A percentile compares a stretch with the other conserved stretches of the same genome.
Conservation (phyloP, 2,888 invertebrate genomes). For the Anorthoa munda region DNA sequence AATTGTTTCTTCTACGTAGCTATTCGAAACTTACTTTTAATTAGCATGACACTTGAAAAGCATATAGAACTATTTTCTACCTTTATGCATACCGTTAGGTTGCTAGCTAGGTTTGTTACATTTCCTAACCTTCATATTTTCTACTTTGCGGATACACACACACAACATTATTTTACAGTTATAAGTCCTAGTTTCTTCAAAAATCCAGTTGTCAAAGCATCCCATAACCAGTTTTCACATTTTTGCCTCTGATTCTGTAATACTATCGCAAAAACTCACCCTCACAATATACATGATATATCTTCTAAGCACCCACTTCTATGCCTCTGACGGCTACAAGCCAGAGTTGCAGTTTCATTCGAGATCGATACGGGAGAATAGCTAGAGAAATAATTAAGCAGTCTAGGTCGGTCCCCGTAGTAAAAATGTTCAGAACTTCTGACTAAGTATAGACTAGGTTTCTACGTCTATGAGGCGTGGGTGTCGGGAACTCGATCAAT, state of each 20-base stretch:
- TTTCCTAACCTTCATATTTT: no score
- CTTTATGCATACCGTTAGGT: no score
- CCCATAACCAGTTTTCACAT: neutral
- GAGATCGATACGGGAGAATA: constrained; percentile 29
- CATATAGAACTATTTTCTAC: no score
- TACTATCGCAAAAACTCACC: neutral
- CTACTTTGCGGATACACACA: neutral
- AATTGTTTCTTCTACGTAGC: no score
- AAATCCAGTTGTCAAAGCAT: neutral
- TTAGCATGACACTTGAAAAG: no score
- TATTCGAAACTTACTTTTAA: no score
- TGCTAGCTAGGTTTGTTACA: no score
- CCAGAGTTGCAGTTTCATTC: constrained; percentile 14
- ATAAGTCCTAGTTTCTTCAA: neutral
- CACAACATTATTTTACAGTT: neutral
- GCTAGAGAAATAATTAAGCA: constrained; percentile 44
- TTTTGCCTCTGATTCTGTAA: neutral
- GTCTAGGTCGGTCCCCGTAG: constrained; percentile 14
- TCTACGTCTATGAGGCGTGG: constrained; percentile 10
- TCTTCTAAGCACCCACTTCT: neutral
- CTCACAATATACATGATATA: neutral
- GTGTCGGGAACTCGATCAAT: constrained; percentile 30
- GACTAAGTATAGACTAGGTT: constrained; percentile 29
- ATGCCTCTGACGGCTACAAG: neutral
- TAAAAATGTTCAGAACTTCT: constrained; percentile 15